phyloP scores from a whole-genome alignment of 1,140 invertebrate genomes.

The Heterodera schachtii region DNA sequence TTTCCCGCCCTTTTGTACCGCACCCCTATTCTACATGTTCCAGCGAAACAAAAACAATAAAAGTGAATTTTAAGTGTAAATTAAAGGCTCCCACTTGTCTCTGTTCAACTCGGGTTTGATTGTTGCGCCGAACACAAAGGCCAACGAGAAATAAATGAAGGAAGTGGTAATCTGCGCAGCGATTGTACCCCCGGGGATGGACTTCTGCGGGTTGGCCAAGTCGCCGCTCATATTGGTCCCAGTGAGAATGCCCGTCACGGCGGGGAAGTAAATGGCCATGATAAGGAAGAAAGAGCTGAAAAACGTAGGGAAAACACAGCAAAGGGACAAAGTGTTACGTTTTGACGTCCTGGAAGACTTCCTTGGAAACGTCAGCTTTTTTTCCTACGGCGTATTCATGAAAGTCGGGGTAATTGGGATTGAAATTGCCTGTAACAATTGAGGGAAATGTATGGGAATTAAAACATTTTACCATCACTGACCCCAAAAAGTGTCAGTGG shows the following conservation, averaged over 20 bases:
- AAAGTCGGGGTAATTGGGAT: constrained; percentile 46
- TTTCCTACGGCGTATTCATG: constrained; percentile 41
- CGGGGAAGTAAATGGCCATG: constrained; percentile 98
- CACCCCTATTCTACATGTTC: no score
- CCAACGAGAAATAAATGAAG: constrained; percentile 74
- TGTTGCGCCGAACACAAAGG: constrained; percentile 60
- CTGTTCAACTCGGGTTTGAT: constrained; percentile 55
- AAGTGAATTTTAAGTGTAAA: neutral
- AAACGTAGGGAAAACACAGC: constrained; percentile 74
- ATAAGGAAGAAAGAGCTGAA: constrained; percentile 92
- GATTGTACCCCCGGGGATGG: constrained; percentile 95
- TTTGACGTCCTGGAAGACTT: constrained; percentile 76
- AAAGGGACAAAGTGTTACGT: constrained; percentile 71
- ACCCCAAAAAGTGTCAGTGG: constrained; percentile 52
- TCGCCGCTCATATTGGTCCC: constrained; percentile 76
- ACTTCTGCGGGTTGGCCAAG: constrained; percentile 93
- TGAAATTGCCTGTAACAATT: constrained; percentile 57
- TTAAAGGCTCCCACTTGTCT: constrained; percentile 56
- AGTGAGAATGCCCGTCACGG: constrained; percentile 97
- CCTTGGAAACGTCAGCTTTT: constrained; percentile 39
- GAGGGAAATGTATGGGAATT: neutral
- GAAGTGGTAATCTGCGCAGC: constrained; percentile 95
- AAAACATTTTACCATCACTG: neutral
- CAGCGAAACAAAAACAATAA: neutral
- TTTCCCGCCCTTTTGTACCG: no score